A percentile compares a stretch with the other conserved stretches of the same genome.
These are phyloP conservation scores for Chanos chanos DNA, from an alignment of 2,797 vertebrate species.

Conservation along the genomic window DNA sequence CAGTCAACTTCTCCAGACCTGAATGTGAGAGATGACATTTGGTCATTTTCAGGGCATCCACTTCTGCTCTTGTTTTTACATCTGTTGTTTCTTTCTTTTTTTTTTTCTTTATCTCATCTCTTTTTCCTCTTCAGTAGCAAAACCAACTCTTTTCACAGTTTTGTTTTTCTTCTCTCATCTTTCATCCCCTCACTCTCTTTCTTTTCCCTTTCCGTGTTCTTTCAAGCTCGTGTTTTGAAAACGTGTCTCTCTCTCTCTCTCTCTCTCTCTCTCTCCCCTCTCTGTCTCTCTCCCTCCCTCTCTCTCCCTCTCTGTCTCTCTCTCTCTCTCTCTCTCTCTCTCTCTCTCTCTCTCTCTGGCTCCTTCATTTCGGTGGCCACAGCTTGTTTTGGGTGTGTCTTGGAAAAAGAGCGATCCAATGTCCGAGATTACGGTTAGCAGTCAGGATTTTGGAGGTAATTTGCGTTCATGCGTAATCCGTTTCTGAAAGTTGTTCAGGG, in stretches of 20 bases:
- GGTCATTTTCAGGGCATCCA: no score
- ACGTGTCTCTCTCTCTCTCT: slow-evolving; percentile 14
- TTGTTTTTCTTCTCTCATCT: slow-evolving; percentile 8
- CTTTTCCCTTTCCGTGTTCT: not conserved
- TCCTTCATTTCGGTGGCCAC: not conserved
- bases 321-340: slow-evolving; percentile 19
- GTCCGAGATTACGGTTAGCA: slow-evolving; percentile 27
- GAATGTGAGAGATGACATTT: no score
- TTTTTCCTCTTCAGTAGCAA: not conserved
- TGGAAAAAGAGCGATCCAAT: slow-evolving; percentile 12
- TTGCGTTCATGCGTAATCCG: slow-evolving; percentile 18
- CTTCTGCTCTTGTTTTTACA: not conserved
- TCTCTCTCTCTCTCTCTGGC: not conserved
- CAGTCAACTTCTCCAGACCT: no score
- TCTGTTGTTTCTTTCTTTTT: not conserved
- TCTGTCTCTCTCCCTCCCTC: slow-evolving; percentile 12
- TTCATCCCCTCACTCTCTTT: not conserved
- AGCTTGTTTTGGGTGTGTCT: slow-evolving; percentile 18
- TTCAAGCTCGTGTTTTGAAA: slow-evolving; percentile 17
- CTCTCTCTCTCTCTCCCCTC: slow-evolving; percentile 25
- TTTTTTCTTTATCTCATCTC: not conserved
- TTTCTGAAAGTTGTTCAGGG: slow-evolving; percentile 21
- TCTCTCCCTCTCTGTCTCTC: slow-evolving; percentile 23
- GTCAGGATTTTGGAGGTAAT: slow-evolving; percentile 29
- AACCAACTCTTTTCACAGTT: not conserved